Conservation (phyloP, 2,113 vertebrate genomes). For the Gallinago jamesoni region DNA sequence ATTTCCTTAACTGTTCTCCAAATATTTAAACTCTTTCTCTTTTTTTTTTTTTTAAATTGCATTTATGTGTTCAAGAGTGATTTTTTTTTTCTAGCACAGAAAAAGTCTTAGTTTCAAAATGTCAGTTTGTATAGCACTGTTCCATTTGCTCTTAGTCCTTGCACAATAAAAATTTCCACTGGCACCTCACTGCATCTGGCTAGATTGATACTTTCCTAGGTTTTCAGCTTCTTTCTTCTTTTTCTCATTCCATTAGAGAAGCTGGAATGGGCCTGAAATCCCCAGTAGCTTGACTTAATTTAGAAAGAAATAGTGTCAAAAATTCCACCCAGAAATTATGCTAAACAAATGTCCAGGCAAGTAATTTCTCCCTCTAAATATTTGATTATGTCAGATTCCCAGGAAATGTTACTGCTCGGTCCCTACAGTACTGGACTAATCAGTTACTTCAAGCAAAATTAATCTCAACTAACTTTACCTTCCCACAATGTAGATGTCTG, state of each 20-base stretch:
- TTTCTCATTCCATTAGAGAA: background rate
- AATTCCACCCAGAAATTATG: constrained; percentile 9
- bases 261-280: background rate
- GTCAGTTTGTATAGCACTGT: background rate
- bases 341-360: constrained; percentile 22
- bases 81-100: background rate
- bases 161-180: background rate
- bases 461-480: background rate
- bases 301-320: background rate
- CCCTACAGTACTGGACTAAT: background rate
- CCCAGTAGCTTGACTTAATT: constrained; percentile 3
- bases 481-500: background rate
- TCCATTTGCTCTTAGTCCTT: background rate
- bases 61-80: background rate
- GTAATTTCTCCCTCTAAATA: background rate
- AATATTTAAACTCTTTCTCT: background rate
- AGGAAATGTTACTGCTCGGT: background rate
- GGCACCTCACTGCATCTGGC: background rate
- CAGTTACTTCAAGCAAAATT: background rate
- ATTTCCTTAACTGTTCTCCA: background rate
- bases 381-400: background rate
- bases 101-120: background rate
- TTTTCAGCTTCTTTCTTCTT: background rate
- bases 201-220: background rate
- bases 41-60: background rate